Conservation (phyloP, 2,888 invertebrate species). For the Temnothorax ravouxi region DNA sequence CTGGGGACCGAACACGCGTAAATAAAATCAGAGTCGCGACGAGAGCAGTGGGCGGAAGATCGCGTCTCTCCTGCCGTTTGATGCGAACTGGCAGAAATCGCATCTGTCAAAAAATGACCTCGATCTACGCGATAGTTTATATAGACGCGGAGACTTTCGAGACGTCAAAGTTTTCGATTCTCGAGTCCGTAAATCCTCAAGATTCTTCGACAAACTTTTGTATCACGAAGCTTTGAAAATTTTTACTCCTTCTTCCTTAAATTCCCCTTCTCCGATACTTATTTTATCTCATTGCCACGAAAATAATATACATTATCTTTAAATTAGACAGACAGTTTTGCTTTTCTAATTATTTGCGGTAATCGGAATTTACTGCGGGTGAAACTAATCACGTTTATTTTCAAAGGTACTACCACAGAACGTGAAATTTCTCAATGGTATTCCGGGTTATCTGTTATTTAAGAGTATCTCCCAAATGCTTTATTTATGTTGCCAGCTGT, state of each 20-base stretch:
- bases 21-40: slow-evolving; percentile 35
- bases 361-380: neutral
- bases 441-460: slow-evolving; percentile 25
- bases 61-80: neutral
- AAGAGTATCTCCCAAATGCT: slow-evolving; percentile 18
- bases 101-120: neutral
- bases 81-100: neutral
- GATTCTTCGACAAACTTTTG: neutral
- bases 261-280: neutral
- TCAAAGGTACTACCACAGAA: neutral
- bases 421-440: slow-evolving; percentile 6
- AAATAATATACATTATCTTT: neutral
- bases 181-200: neutral
- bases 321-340: neutral
- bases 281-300: neutral
- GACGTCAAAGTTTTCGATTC: neutral
- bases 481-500: slow-evolving; percentile 40
- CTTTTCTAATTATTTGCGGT: neutral
- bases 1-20: slow-evolving; percentile 11
- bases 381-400: slow-evolving; percentile 5
- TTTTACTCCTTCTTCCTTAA: neutral
- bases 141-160: neutral
- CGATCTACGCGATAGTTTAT: slow-evolving; percentile 7
- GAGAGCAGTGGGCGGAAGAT: slow-evolving; percentile 7
- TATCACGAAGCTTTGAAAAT: neutral